Evolutionary conservation across 2,113 vertebrate genomes (phyloP), one percentile per base, ranked within the genome.

Genomic region (Illadopsis cleaveri): DNA sequence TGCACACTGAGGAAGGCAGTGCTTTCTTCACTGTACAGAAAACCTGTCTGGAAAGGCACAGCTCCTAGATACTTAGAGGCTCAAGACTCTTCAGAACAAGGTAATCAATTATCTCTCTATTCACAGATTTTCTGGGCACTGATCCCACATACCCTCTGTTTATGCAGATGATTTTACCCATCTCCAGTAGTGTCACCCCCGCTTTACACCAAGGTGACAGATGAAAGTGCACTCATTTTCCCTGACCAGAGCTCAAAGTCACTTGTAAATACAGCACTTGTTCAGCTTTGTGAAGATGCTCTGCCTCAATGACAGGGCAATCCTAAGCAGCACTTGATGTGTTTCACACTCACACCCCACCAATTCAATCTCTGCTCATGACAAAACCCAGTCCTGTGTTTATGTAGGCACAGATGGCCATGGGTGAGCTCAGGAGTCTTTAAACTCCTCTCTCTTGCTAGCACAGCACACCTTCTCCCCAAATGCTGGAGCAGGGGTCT

Each of bases 21-120:
- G 18, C 11, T 61, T 75, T 33, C 24, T 44, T 61, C 0, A 0
- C 27, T 0, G 0, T 25, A 6, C 0, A 1, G 50, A 76, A 47
- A 80, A 14, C 18, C 48, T 42, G 12, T 18, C 53, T 54, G 51
- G 33, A 78, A 70, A 35, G 10, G 37, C 23, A 25, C 1, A 1
- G 18, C 33, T 91, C 37, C 72, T 18, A 13, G n/a, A 50, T 25
- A n/a, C 44, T 85, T 27, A 31, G 12, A 66, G 19, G 11, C 16
- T 93, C 40, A 72, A 86, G 42, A 37, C 28, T 35, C 65, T 53
- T 65, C 73, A 87, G 51, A 86, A 45, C 23, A 62, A 75, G 22
- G 15, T 62, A 56, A 69, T 66, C 17, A 48, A 30, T 58, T 57
- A 27, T 4, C 7, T 50, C 62, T 76, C 65, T 56, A 25, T 40